Conservation (phyloP, 2,113 vertebrate genomes). For the Phrynosoma blainvillii region DNA sequence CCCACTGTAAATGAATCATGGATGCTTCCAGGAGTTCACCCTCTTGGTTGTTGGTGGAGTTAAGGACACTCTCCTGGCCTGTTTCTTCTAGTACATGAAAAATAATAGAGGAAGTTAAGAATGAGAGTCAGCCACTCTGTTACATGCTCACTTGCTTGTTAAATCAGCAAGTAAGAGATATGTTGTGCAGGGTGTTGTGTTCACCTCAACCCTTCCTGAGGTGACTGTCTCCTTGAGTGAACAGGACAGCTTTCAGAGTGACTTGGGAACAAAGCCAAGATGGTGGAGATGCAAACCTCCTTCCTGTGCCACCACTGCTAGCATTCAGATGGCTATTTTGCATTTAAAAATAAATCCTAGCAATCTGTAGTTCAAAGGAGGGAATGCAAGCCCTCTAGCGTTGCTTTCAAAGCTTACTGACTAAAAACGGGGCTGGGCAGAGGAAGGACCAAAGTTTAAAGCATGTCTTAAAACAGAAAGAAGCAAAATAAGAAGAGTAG, state of each 20-base stretch:
- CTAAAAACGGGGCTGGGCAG: constrained; percentile 24
- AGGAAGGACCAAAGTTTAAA: constrained; percentile 9
- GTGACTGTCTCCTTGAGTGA: neutral
- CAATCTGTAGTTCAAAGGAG: constrained; percentile 28
- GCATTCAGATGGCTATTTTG: constrained; percentile 42
- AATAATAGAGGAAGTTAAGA: neutral
- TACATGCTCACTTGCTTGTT: neutral
- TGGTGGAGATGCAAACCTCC: neutral
- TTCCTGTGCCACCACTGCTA: constrained; percentile 31
- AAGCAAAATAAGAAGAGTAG: constrained; percentile 21
- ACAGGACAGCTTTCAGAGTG: neutral
- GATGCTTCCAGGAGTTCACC: neutral
- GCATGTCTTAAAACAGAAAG: constrained; percentile 43
- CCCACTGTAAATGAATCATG: too few species aligned
- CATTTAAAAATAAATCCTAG: constrained; percentile 57
- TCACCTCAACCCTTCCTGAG: neutral
- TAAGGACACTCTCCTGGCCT: too few species aligned
- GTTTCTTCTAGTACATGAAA: neutral
- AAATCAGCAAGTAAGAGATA: neutral
- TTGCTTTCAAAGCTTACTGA: constrained; percentile 42
- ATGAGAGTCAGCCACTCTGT: neutral
- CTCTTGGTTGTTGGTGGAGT: too few species aligned
- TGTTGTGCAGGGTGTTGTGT: neutral
- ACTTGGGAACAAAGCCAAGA: constrained; percentile 12
- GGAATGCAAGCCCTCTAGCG: constrained; percentile 35